Conservation (phyloP, 2,797 vertebrate species). For the Australoheros facetus region DNA sequence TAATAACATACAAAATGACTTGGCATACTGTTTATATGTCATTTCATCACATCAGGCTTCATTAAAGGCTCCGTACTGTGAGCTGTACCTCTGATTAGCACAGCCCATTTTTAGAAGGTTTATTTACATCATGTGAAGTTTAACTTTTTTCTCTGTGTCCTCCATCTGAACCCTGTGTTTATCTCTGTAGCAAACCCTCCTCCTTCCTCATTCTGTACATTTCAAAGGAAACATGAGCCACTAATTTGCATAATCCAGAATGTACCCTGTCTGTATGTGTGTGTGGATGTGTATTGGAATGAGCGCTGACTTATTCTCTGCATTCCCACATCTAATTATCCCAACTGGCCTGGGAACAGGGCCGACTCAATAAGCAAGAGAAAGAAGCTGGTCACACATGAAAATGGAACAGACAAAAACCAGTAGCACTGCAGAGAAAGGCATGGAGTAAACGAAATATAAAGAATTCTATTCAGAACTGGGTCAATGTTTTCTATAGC, state of each 20-base stretch:
- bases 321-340: conserved; percentile 80
- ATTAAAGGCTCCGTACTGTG: neutral
- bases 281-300: conserved; percentile 39
- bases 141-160: conserved; percentile 51
- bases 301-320: conserved; percentile 69
- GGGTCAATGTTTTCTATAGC: conserved; percentile 62
- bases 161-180: conserved; percentile 73
- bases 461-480: conserved; percentile 56
- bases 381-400: conserved; percentile 65
- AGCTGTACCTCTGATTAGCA: conserved; percentile 8
- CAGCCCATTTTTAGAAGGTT: conserved; percentile 29
- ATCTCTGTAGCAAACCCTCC: conserved; percentile 66
- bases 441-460: conserved; percentile 19
- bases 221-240: conserved; percentile 72
- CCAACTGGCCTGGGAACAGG: conserved; percentile 66
- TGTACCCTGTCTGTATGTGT: conserved; percentile 27
- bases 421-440: conserved; percentile 42
- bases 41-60: neutral
- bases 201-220: conserved; percentile 67
- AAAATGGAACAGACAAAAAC: conserved; percentile 62
- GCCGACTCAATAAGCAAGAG: conserved; percentile 60
- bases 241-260: conserved; percentile 78
- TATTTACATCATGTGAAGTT: conserved; percentile 46
- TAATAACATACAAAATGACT: neutral
- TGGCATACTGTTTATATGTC: neutral